Evolutionary conservation across 2,113 vertebrate genomes (phyloP).

Genomic region (Lamprotornis superbus): DNA sequence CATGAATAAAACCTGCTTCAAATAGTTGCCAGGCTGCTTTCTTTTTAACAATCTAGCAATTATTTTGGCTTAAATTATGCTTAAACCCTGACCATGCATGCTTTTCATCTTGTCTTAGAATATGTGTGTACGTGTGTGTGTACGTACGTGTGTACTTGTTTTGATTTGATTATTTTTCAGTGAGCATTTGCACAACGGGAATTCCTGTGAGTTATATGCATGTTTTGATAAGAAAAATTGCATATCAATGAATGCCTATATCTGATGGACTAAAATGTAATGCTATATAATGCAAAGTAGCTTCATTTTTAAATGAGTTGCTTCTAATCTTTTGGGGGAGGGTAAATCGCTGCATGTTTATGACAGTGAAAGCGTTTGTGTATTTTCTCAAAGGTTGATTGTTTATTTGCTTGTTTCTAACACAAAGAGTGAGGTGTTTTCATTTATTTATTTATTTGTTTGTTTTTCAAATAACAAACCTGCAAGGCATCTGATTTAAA

Average conservation of each 20-base stretch:
- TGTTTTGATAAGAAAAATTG: slow-evolving; percentile 61
- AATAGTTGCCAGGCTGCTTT: slow-evolving; percentile 72
- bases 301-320: neutral
- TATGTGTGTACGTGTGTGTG: slow-evolving; percentile 7
- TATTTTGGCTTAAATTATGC: slow-evolving; percentile 65
- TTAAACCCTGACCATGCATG: slow-evolving; percentile 73
- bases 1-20: slow-evolving; percentile 78
- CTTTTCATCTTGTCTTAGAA: slow-evolving; percentile 57
- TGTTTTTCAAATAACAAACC: slow-evolving; percentile 7
- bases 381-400: slow-evolving; percentile 4
- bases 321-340: slow-evolving; percentile 31
- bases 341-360: slow-evolving; percentile 49
- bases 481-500: slow-evolving; percentile 20
- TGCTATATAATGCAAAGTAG: slow-evolving; percentile 43
- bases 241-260: slow-evolving; percentile 51
- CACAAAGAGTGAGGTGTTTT: neutral
- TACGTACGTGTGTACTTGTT: slow-evolving; percentile 44
- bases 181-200: slow-evolving; percentile 60
- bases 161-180: slow-evolving; percentile 50
- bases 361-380: slow-evolving; percentile 11
- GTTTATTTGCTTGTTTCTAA: slow-evolving; percentile 51
- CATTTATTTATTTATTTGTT: neutral
- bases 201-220: slow-evolving; percentile 71
- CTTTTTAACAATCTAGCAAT: slow-evolving; percentile 61
- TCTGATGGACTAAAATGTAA: slow-evolving; percentile 57